phyloP scores from a whole-genome alignment of 2,113 vertebrate species.

The Rhynchomys soricoides region DNA sequence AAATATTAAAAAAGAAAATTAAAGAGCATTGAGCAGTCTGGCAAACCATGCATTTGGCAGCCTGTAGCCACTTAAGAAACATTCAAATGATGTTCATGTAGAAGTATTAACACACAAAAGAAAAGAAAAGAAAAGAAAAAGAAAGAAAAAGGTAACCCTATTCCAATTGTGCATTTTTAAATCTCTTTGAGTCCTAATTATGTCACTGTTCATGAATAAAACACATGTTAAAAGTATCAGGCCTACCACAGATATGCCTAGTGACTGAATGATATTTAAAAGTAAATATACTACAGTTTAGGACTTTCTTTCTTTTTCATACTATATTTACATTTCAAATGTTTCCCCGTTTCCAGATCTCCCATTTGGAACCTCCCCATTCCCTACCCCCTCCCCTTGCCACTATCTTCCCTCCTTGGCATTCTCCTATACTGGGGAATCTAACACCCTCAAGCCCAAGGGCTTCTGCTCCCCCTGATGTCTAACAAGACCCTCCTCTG shows the following conservation, averaged over 20 bases:
- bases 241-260: not conserved
- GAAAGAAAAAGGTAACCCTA: not conserved
- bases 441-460: too few relatives aligned
- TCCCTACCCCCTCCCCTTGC: too few relatives aligned
- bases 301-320: not conserved
- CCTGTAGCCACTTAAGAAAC: slow-evolving; percentile 77
- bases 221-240: not conserved
- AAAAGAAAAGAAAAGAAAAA: not conserved
- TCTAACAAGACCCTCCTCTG: too few relatives aligned
- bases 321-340: too few relatives aligned
- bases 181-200: not conserved
- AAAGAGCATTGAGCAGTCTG: slow-evolving; percentile 56
- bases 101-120: slow-evolving; percentile 74
- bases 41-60: slow-evolving; percentile 81
- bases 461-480: too few relatives aligned
- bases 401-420: too few relatives aligned
- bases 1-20: slow-evolving; percentile 24
- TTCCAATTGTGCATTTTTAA: not conserved
- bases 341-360: too few relatives aligned
- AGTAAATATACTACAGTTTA: not conserved
- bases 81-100: slow-evolving; percentile 80
- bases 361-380: too few relatives aligned
- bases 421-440: too few relatives aligned
- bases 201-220: not conserved
- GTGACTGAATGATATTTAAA: not conserved